phyloP scores from a whole-genome alignment of 2,113 vertebrate genomes.

The Gracilinanus agilis region DNA sequence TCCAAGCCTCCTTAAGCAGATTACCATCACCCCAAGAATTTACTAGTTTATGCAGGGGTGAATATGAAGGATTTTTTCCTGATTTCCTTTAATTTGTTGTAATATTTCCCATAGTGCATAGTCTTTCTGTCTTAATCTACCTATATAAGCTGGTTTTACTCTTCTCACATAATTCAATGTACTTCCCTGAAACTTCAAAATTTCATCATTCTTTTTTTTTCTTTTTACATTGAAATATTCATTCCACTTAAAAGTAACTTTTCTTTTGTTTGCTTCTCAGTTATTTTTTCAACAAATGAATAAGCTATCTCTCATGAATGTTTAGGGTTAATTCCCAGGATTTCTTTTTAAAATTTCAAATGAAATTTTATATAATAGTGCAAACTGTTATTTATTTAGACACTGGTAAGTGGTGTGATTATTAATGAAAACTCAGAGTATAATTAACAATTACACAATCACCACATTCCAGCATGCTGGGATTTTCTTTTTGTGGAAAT shows the following conservation, averaged over 20 bases:
- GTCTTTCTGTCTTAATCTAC: too few relatives aligned
- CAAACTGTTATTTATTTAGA: background rate
- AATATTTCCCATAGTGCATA: too few relatives aligned
- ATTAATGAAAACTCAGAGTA: constrained; percentile 4
- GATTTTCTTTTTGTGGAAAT: constrained; percentile 18
- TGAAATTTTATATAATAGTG: background rate
- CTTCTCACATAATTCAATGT: background rate
- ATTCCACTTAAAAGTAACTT: background rate
- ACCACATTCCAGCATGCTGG: background rate
- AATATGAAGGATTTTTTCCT: too few relatives aligned
- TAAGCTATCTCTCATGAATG: background rate
- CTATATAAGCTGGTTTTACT: too few relatives aligned
- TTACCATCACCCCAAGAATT: too few relatives aligned
- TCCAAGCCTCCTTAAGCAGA: too few relatives aligned
- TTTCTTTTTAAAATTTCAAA: background rate
- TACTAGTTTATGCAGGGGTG: too few relatives aligned
- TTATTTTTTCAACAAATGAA: background rate
- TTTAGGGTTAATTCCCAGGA: background rate
- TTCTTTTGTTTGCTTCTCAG: background rate
- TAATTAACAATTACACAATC: constrained; percentile 2
- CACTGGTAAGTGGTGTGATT: background rate
- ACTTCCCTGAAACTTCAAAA: background rate
- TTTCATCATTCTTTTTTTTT: background rate
- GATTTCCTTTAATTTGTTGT: too few relatives aligned
- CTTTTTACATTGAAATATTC: background rate